Base-by-base conservation (phyloP, 1,140 invertebrate species). In the Drosophila ficusphila region DNA sequence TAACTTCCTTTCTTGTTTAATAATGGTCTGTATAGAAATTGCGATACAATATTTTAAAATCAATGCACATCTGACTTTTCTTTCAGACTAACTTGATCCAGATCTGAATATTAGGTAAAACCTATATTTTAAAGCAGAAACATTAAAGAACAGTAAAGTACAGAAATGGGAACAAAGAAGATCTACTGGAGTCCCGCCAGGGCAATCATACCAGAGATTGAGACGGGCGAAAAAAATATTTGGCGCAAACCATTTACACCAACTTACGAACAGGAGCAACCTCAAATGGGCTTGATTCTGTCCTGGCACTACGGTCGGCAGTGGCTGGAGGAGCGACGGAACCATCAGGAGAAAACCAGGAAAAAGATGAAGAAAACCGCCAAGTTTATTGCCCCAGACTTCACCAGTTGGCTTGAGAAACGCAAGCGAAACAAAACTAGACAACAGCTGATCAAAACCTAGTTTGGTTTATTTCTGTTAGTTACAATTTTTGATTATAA, bases 291-390 rank as follows among this genome's bases (percentile, higher is more conserved):
- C 5, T 19, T 67, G 14, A 31, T 67, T 14, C 4, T 67, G 5
- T 65, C 60, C n/a, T 67, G 62, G 62, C 62, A 67, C 44, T 67
- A 67, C 4, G 62, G 62, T 3, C 60, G 60, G 2, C 60, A 67
- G 25, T 67, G 62, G 62, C 19, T 67, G 14, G 44, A 65, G 9
- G 62, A 67, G 54, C 36, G 54, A 2, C n/a, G 18, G 2, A 6
- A 2, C 4, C 19, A 51, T n/a, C 6, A 25, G 34, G 51, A 19
- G 9, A 2, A 7, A n/a, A 51, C 36, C 0, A 34, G 2, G 4
- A 5, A 14, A 5, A 39, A 4, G 4, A 7, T 7, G 1, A 31
- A 2, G 2, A 8, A 4, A 27, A 1, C 2, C 0, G 5, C 1
- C 1, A 61, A 33, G 0, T 65, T 67, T 0, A 51, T 51, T 25